Evolutionary conservation across 2,888 invertebrate genomes (phyloP).

Genomic region (Hirudinaria manillensis): DNA sequence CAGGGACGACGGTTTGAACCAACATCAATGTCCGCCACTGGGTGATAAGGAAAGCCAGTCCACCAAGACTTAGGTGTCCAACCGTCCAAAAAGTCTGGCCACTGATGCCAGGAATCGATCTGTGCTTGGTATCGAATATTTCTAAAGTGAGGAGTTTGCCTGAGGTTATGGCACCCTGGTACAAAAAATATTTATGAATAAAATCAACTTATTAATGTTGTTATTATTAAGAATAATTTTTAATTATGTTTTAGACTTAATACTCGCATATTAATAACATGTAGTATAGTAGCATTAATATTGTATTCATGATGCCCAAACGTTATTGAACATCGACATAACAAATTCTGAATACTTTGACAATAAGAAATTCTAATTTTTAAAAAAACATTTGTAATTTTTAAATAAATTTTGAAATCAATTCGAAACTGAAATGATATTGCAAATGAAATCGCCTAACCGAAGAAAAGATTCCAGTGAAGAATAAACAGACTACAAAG

Average conservation of each 20-base stretch:
- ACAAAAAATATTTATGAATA: no score
- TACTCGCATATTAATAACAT: no score
- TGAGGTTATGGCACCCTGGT: background rate
- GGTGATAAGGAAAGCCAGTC: background rate
- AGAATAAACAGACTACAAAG: slow-evolving; percentile 29
- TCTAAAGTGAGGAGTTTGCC: background rate
- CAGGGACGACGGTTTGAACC: background rate
- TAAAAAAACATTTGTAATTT: no score
- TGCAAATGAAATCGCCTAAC: background rate
- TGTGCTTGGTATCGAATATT: background rate
- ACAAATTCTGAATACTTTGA: background rate
- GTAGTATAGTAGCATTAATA: no score
- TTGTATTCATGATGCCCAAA: no score
- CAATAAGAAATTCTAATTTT: no score
- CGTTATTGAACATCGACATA: background rate
- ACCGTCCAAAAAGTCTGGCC: background rate
- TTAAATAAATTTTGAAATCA: background rate
- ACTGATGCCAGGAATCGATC: background rate
- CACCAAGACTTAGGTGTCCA: background rate
- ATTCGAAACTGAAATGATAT: background rate
- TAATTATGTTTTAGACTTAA: no score
- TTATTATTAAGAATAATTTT: no score
- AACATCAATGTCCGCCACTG: background rate
- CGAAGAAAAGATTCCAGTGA: slow-evolving; percentile 21
- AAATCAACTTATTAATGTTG: no score